These are phyloP conservation scores for Catocala fraxini DNA, from an alignment of 2,888 invertebrate species.

Conservation along the genomic window DNA sequence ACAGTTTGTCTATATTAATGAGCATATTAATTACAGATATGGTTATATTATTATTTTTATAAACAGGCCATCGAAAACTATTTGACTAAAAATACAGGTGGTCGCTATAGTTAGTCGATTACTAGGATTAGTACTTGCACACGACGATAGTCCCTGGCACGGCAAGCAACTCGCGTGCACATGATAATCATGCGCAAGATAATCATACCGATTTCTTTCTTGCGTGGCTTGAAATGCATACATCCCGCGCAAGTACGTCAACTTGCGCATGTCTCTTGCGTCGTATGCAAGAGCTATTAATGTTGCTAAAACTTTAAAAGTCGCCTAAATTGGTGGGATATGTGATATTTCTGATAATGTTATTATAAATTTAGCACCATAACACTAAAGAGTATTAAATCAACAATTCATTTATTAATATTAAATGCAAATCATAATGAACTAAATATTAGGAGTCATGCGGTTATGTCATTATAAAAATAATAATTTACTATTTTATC, in stretches of 20 bases:
- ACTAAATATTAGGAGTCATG: conserved; percentile 42
- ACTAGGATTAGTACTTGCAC: no score
- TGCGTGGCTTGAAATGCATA: no score
- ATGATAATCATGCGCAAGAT: no score
- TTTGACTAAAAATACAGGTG: background rate
- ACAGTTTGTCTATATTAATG: conserved; percentile 22
- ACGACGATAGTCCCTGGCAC: no score
- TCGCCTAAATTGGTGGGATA: conserved; percentile 46
- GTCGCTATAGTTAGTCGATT: no score
- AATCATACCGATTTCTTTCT: no score
- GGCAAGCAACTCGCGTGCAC: no score
- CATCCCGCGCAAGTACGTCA: no score
- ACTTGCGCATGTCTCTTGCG: no score
- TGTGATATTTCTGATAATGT: conserved; percentile 19
- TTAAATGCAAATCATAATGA: conserved; percentile 55
- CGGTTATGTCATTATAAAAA: conserved; percentile 49
- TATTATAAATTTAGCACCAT: conserved; percentile 53
- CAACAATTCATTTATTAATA: conserved; percentile 36
- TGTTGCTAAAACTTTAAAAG: conserved; percentile 18
- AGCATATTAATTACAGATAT: conserved; percentile 33
- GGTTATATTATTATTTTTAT: background rate
- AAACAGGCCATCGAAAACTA: conserved; percentile 40
- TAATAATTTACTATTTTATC: conserved; percentile 37
- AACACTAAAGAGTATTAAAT: conserved; percentile 52
- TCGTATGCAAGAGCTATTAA: background rate